phyloP scores from a whole-genome alignment of 2,113 vertebrate species.

The Trichechus manatus region DNA sequence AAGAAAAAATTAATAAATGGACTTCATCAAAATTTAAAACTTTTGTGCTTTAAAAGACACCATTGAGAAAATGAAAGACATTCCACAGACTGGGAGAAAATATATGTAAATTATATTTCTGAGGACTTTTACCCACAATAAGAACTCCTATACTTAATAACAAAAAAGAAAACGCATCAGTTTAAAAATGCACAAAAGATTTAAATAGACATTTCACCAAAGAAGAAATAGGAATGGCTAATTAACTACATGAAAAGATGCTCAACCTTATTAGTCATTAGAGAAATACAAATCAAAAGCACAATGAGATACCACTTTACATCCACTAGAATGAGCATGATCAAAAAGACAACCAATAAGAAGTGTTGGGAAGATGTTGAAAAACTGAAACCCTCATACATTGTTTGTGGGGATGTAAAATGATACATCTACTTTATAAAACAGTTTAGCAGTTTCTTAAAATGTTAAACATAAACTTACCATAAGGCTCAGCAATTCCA shows the following conservation, averaged over 20 bases:
- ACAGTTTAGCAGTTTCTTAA: neutral
- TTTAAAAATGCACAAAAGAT: neutral
- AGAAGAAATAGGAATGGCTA: too few relatives aligned
- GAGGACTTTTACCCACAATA: slow-evolving; percentile 5
- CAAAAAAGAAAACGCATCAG: neutral
- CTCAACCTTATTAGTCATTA: neutral
- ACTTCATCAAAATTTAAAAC: slow-evolving; percentile 26
- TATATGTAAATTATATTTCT: neutral
- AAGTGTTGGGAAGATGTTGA: neutral
- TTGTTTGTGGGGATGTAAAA: neutral
- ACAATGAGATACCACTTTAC: too few relatives aligned
- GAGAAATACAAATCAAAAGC: too few relatives aligned
- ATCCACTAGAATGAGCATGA: too few relatives aligned
- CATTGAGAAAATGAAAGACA: neutral
- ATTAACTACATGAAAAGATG: neutral
- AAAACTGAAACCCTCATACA: neutral
- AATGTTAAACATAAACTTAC: slow-evolving; percentile 47
- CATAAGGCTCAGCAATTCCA: neutral
- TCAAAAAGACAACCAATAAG: neutral
- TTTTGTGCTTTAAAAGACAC: slow-evolving; percentile 23
- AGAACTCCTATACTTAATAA: neutral
- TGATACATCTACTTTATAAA: neutral
- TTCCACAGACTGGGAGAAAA: neutral
- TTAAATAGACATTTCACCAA: too few relatives aligned
- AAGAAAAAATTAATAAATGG: neutral